Evolutionary conservation across 2,113 vertebrate genomes (phyloP), one percentile per base, ranked within the genome.

Genomic region (Mohoua ochrocephala): DNA sequence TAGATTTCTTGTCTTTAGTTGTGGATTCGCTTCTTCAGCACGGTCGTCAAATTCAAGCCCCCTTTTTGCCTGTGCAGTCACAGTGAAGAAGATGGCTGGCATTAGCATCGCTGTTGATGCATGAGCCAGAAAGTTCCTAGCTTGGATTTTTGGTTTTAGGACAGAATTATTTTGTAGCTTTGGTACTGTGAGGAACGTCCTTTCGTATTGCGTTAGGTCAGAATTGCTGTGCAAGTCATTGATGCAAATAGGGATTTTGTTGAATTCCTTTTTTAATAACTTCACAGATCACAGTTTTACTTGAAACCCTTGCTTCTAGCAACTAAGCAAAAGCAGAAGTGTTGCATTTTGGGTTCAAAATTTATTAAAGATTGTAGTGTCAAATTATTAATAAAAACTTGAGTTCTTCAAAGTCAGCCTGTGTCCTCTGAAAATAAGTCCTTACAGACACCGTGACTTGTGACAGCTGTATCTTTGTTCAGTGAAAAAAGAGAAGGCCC

Each of bases 381-480:
- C 65, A 45, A 64, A 27, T 84, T 77, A 42, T 30, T 63, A 59
- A 52, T 74, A 87, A 81, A 87, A 89, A 31, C 3, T 8, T 4
- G 10, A 45, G 7, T 63, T 75, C 13, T 71, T 92, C 20, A 57
- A 27, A 84, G 42, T 84, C 17, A 42, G 17, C 19, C 18, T 27
- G 9, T 73, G 16, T 60, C 20, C 27, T 89, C 22, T 81, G 45
- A 78, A 91, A 70, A 9, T 3, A 59, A 57, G 27, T 79, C 28
- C 52, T 53, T 77, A 31, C 28, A 52, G 47, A 47, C 11, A 10
- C 8, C 64, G 1, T 11, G 31, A 33, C 4, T 89, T 84, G 21
- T 0, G 0, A 33, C 1, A 3, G 8, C 20, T 2, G 0, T 60
- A 26, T 50, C 23, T 76, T 50, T 53, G 23, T 56, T 69, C 27